Percentiles rank a stretch among this genome's conserved stretches.
Conservation (phyloP, 1,140 invertebrate genomes). For the Drosophila ananassae region DNA sequence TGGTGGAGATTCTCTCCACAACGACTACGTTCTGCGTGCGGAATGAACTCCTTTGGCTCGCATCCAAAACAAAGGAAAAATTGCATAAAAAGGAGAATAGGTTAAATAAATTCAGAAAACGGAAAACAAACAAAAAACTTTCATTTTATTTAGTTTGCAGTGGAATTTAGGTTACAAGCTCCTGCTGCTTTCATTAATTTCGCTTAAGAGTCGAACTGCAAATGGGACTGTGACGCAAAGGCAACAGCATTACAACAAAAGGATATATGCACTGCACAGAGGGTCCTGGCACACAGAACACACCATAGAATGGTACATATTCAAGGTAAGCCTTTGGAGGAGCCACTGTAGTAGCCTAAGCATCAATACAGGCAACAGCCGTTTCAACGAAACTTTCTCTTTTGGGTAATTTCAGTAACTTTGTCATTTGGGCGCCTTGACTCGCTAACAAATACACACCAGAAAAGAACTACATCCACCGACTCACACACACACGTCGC, state of each 20-base stretch:
- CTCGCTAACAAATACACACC: slow-evolving; percentile 27
- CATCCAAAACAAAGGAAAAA: slow-evolving; percentile 48
- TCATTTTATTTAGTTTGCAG: slow-evolving; percentile 48
- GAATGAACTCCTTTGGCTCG: slow-evolving; percentile 33
- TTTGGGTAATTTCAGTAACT: slow-evolving; percentile 73
- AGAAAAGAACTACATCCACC: slow-evolving; percentile 5
- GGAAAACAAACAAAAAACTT: slow-evolving; percentile 47
- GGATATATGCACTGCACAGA: neutral
- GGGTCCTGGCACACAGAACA: neutral
- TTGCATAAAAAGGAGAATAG: slow-evolving; percentile 12
- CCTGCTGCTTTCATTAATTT: slow-evolving; percentile 64
- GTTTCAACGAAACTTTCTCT: slow-evolving; percentile 60
- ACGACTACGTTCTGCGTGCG: slow-evolving; percentile 21
- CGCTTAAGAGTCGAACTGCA: slow-evolving; percentile 64
- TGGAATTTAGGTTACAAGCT: slow-evolving; percentile 57
- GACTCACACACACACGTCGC: slow-evolving; percentile 9
- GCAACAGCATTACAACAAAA: slow-evolving; percentile 9
- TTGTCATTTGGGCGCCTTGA: slow-evolving; percentile 63
- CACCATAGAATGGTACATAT: neutral
- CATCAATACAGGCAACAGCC: slow-evolving; percentile 48
- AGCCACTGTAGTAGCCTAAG: slow-evolving; percentile 19
- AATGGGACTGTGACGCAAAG: slow-evolving; percentile 31
- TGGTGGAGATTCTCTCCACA: slow-evolving; percentile 27
- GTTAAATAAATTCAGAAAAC: slow-evolving; percentile 29
- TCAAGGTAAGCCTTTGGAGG: neutral